A percentile compares a stretch with the other conserved stretches of the same genome.
These are phyloP conservation scores for Amphiduros pacificus DNA, from an alignment of 2,888 invertebrate species.

Conservation along the genomic window DNA sequence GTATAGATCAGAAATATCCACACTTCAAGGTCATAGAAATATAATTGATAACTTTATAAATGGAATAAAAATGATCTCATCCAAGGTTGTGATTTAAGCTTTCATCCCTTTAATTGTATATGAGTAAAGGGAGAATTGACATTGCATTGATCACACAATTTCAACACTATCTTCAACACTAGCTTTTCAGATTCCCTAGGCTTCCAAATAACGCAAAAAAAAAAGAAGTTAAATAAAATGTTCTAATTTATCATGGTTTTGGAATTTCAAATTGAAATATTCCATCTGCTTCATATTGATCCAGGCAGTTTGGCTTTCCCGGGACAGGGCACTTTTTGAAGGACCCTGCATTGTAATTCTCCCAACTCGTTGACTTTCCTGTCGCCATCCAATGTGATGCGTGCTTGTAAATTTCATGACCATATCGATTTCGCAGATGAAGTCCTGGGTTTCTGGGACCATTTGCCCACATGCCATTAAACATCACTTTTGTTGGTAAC, in stretches of 20 bases:
- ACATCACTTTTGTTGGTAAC: slow-evolving; percentile 38
- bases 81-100: no score
- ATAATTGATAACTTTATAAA: no score
- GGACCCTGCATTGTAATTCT: slow-evolving; percentile 35
- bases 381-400: slow-evolving; percentile 43
- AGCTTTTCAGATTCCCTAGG: no score
- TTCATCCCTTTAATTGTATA: no score
- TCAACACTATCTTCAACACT: no score
- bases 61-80: no score
- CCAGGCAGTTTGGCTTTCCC: slow-evolving; percentile 46
- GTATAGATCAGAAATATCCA: no score
- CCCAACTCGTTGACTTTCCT: slow-evolving; percentile 36
- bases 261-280: slow-evolving; percentile 37
- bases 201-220: no score
- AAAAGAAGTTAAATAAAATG: no score
- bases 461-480: slow-evolving; percentile 44
- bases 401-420: slow-evolving; percentile 47
- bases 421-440: slow-evolving; percentile 47
- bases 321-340: slow-evolving; percentile 39
- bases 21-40: no score
- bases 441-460: slow-evolving; percentile 49
- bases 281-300: slow-evolving; percentile 47
- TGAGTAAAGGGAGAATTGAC: no score
- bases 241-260: neutral
- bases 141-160: no score